These are phyloP conservation scores for Agapostemon virescens DNA, from an alignment of 2,888 invertebrate genomes.

Conservation along the genomic window DNA sequence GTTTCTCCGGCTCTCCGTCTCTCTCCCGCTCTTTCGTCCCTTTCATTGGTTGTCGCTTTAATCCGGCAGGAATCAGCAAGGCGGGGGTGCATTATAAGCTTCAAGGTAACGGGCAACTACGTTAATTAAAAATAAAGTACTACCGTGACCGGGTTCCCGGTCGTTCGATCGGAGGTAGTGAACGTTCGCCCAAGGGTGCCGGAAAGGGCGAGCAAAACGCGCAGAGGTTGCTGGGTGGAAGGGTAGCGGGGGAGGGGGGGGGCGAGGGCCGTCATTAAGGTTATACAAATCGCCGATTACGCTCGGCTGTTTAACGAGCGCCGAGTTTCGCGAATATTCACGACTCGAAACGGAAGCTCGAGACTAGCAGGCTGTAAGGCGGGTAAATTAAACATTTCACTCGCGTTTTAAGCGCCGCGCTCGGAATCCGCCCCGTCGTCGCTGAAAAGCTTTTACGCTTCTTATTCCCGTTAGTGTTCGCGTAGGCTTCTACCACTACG, in stretches of 20 bases:
- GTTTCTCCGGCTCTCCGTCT: neutral
- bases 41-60: neutral
- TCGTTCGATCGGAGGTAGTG: slow-evolving; percentile 47
- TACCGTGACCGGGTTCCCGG: slow-evolving; percentile 46
- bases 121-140: slow-evolving; percentile 64
- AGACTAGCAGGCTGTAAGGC: slow-evolving; percentile 56
- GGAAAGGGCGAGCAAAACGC: neutral
- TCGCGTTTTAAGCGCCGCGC: slow-evolving; percentile 58
- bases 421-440: slow-evolving; percentile 51
- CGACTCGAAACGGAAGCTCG: slow-evolving; percentile 57
- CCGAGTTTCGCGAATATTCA: slow-evolving; percentile 65
- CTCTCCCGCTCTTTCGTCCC: neutral
- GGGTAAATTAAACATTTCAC: slow-evolving; percentile 71
- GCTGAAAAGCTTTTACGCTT: slow-evolving; percentile 45
- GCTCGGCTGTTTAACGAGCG: slow-evolving; percentile 68
- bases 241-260: neutral
- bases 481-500: slow-evolving; percentile 26
- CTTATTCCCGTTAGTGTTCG: slow-evolving; percentile 31
- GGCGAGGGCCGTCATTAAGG: slow-evolving; percentile 67
- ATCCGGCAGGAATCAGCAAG: slow-evolving; percentile 17
- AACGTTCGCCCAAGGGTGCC: slow-evolving; percentile 9
- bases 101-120: slow-evolving; percentile 55
- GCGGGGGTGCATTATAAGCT: slow-evolving; percentile 50
- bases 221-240: neutral
- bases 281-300: slow-evolving; percentile 73